Evolutionary conservation across 1,140 invertebrate genomes (phyloP), one percentile per base, ranked within the genome.

Genomic region (Megalopta genalis): DNA sequence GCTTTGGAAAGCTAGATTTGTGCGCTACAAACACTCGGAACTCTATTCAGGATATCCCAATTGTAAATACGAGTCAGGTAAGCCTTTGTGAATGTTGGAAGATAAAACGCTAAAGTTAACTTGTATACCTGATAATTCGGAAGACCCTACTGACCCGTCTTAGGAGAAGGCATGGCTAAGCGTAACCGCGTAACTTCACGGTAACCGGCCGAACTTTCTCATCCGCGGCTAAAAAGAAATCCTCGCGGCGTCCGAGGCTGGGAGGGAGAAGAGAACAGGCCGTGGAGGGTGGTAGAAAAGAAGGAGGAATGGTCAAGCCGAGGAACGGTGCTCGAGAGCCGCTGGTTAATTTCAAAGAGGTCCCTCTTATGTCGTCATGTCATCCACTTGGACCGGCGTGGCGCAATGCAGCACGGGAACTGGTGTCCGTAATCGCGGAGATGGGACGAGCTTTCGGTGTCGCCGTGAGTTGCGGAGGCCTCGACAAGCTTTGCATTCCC

Each of bases 331-430:
- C 76, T 84, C 62, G 66, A 66, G 49, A 54, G 65, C 42, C 37
- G 79, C 81, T 86, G 87, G 87, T 90, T 90, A 91, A 90, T 90
- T 87, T 80, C 76, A 77, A 86, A 88, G 77, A 90, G 84, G 84
- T 90, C 90, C 86, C 88, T 67, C 42, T 83, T 82, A 87, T 84
- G 82, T 90, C 89, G 82, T 90, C 87, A 85, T 21, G 76, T 82
- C 69, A 80, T 79, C 83, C 78, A 63, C 57, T 66, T 70, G 71
- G 63, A 37, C 77, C 80, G 85, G 76, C 85, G 70, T 68, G 83
- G 32, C 32, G 32, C 32, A 32, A 32, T 32, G 77, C 80, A 84
- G 76, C 85, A 68, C 70, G 83, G 80, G 85, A 80, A 80, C 75
- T 77, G 72, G 83, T 88, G 63, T 52, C 79, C 69, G 85, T 90